phyloP scores from a whole-genome alignment of 2,888 invertebrate genomes.

The Mesochorus sp. region DNA sequence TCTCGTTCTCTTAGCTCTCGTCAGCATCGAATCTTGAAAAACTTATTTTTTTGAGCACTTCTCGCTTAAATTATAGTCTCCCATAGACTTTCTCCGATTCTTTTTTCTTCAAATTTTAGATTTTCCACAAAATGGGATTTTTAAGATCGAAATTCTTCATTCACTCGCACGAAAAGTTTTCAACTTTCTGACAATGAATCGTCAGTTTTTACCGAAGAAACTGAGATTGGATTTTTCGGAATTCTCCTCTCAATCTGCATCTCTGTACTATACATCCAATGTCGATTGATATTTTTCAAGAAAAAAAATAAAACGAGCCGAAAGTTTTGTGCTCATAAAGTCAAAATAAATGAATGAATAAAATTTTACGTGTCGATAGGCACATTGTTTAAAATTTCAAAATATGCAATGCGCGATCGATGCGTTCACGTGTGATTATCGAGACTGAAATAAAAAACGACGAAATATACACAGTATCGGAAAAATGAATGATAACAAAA shows the following conservation, averaged over 20 bases:
- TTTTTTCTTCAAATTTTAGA: neutral
- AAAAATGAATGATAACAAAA: conserved; percentile 65
- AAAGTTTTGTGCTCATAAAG: too few species aligned
- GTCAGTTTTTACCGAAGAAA: too few species aligned
- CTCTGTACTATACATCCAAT: too few species aligned
- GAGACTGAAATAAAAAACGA: conserved; percentile 63
- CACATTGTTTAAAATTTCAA: too few species aligned
- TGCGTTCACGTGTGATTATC: conserved; percentile 75
- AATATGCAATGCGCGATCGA: conserved; percentile 58
- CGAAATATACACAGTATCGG: conserved; percentile 69
- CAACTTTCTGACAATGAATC: too few species aligned
- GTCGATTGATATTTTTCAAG: too few species aligned
- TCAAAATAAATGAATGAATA: neutral
- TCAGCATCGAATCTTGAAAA: conserved; percentile 24
- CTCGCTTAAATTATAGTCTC: conserved; percentile 51
- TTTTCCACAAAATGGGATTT: neutral
- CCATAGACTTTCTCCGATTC: conserved; percentile 11
- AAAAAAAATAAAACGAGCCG: too few species aligned
- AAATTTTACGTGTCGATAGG: neutral
- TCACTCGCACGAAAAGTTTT: neutral
- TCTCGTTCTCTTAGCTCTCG: too few species aligned
- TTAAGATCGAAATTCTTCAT: neutral
- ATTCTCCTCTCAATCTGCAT: too few species aligned
- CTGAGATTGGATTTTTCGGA: too few species aligned
- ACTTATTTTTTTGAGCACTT: too few species aligned